Evolutionary conservation across 2,888 invertebrate species (phyloP).

Genomic region (Rhogogaster chlorosoma): DNA sequence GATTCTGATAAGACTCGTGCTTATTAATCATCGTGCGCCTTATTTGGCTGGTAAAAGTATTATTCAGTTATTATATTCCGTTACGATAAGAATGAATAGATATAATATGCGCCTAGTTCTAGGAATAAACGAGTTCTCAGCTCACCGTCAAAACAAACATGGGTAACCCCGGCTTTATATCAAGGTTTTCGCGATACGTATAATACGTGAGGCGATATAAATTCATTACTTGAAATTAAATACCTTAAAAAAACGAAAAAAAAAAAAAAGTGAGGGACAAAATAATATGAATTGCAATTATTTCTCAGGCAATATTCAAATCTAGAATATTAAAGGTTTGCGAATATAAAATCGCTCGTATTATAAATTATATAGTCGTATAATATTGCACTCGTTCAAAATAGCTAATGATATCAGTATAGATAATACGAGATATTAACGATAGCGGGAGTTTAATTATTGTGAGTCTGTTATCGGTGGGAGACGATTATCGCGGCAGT

Average conservation of each 20-base stretch:
- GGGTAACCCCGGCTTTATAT: neutral
- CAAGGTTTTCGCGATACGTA: neutral
- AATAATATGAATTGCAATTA: neutral
- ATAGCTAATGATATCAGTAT: constrained; percentile 11
- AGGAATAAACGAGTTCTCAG: neutral
- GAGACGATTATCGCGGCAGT: neutral
- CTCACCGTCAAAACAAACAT: neutral
- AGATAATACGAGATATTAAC: constrained; percentile 28
- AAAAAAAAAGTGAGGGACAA: neutral
- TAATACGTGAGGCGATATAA: neutral
- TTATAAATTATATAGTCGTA: neutral
- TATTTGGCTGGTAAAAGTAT: neutral
- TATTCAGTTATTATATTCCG: neutral
- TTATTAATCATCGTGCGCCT: constrained; percentile 1
- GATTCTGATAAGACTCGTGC: neutral
- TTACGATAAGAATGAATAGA: neutral
- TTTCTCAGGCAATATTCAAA: neutral
- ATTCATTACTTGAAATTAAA: neutral
- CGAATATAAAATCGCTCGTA: neutral
- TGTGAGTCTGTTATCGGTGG: neutral
- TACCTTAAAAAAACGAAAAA: neutral
- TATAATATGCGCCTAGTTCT: neutral
- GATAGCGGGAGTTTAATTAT: constrained; percentile 22
- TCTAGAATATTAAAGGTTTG: no score
- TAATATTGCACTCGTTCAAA: neutral